Base-by-base conservation (phyloP, 2,888 invertebrate species). In the Drosophila rubida region DNA sequence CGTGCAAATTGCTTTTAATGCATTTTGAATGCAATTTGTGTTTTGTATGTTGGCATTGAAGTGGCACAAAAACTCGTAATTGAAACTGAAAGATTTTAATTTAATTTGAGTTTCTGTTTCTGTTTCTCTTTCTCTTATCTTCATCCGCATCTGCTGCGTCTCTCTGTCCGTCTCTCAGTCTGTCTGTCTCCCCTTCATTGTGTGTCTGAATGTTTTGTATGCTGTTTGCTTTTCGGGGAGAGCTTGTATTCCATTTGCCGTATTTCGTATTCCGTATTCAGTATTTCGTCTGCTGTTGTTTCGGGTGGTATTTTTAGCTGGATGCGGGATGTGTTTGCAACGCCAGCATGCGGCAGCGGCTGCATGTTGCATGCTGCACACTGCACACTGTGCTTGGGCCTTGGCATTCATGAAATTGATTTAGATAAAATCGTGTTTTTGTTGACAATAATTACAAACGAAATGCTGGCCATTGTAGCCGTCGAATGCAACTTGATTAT, bases 1-100 rank as follows among this genome's bases (percentile, higher is more conserved):
- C 76, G 78, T 85, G 87, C 86, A 85, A 85, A 83, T 88, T 85
- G 88, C 88, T 88, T 88, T 85, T 87, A 88, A 85, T 85, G 88
- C 87, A 85, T 85, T 85, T 88, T 78, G 87, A 87, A 87, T 88
- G 87, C 88, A 88, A 88, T 88, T 88, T 85, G 88, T 83, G 87
- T 87, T 83, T 83, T 83, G 82, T 87, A 82, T 86, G 70, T 75
- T 77, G 83, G 77, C 82, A 85, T 86, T 86, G 87, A 88, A 88
- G 88, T 86, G 81, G 77, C 69, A 87, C 87, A 82, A 87, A 85
- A 88, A 88, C 87, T 87, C 86, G 84, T 85, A 85, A 85, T 85
- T 85, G 84, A 85, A 85, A 85, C 88, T 80, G 88, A 88, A 85
- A 85, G 84, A 88, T 88, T 85, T 85, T 88, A 85, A 85, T 85